Evolutionary conservation across 2,113 vertebrate genomes (phyloP), one percentile per base, ranked within the genome.

Genomic region (Lonchura striata): DNA sequence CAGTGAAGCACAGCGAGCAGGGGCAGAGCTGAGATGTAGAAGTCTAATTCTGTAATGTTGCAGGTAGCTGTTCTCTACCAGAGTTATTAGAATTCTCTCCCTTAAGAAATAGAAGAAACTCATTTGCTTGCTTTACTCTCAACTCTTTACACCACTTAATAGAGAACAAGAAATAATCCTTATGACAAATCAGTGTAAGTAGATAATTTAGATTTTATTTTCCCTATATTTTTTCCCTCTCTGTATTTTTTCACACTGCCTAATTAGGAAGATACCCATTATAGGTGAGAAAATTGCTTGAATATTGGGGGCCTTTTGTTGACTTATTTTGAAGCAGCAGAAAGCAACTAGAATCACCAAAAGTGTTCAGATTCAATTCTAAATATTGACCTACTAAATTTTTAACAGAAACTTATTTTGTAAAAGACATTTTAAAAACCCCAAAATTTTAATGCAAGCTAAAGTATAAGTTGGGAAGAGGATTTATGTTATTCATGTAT

Each of bases 1-100:
- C 42, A 53, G 37, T 25, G 39, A 69, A 78, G 30, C 0, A 1
- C n/a, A 84, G n/a, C 0, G 0, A 82, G 33, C n/a, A 57, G 39
- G 42, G 42, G 39, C 10, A 27, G 23, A 2, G 2, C 41, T 72
- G 47, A 64, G 11, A 33, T 68, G 35, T 57, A 7, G 24, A 49
- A 50, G 17, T 49, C 23, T 68, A 61, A 52, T 13, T 31, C 13
- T 27, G 23, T 37, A 37, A 41, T 28, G 28, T 70, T 91, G 19
- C 4, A 59, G 33, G n/a, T 80, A 44, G 15, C 46, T 66, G 18
- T 28, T 79, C 25, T 44, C 28, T 75, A 25, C 5, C 14, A 63
- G 24, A 64, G 12, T 72, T 82, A 21, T 14, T 91, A 63, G 24
- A 57, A 61, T 22, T 53, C n/a, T 24, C 33, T 79, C 28, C 11